Evolutionary conservation across 2,888 invertebrate genomes (phyloP).

Genomic region (Leptinotarsa haldemani): DNA sequence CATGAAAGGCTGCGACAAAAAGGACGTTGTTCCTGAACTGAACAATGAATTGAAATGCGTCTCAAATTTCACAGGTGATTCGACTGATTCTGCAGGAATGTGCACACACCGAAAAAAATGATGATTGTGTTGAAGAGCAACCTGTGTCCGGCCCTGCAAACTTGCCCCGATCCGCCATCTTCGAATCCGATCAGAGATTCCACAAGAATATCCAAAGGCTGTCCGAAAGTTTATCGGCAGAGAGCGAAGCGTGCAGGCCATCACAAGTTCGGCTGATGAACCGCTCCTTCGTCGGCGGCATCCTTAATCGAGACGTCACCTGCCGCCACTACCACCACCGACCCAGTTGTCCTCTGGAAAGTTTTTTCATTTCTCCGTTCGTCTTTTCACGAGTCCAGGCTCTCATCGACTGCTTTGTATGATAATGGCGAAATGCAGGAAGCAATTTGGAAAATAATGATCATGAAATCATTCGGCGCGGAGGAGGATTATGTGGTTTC

Average conservation of each 20-base stretch:
- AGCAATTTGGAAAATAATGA: conserved; percentile 36
- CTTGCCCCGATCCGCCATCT: conserved; percentile 34
- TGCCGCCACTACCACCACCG: conserved; percentile 23
- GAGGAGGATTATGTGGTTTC: conserved; percentile 6
- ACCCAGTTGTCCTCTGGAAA: conserved; percentile 21
- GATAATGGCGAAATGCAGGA: conserved; percentile 28
- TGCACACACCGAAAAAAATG: too few relatives aligned
- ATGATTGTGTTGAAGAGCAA: too few relatives aligned
- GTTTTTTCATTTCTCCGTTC: conserved; percentile 39
- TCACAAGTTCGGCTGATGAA: conserved; percentile 55
- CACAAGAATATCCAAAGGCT: conserved; percentile 47
- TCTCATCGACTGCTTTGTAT: not conserved
- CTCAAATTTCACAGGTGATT: too few relatives aligned
- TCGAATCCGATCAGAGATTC: conserved; percentile 44
- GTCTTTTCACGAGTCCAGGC: conserved; percentile 18
- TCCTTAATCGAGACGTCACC: conserved; percentile 43
- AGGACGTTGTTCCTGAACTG: too few relatives aligned
- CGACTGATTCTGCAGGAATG: too few relatives aligned
- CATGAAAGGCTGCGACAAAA: too few relatives aligned
- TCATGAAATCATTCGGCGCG: conserved; percentile 30
- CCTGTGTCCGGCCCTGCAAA: not conserved
- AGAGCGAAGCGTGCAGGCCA: conserved; percentile 51
- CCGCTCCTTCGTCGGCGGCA: conserved; percentile 50
- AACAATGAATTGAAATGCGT: too few relatives aligned
- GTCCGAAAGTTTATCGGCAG: conserved; percentile 45